Evolutionary conservation across 2,797 vertebrate genomes (phyloP), one percentile per base, ranked within the genome.

Genomic region (Enteromius mattozi): DNA sequence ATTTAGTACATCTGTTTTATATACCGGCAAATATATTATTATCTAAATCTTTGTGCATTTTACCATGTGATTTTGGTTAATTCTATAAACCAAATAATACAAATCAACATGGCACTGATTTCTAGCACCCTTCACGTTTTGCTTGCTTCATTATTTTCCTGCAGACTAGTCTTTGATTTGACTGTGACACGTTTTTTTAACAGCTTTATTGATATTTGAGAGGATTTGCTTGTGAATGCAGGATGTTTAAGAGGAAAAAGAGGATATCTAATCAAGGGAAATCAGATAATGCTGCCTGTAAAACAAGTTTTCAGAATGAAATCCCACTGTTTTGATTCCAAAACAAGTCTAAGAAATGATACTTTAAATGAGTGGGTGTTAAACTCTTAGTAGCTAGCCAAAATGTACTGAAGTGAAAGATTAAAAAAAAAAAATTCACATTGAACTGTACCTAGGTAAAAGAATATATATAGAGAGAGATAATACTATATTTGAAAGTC

Each of bases 261-360:
- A 5, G 14, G 24, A 42, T 70, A 70, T 69, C 21, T 9, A 19
- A 56, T 70, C 1, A 10, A 19, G 47, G 0, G 10, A 7, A 72
- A 33, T 61, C 37, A 14, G 35, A 81, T 30, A 8, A 59, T 42
- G 7, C 24, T 21, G 1, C 3, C 6, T 30, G 35, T 19, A 16
- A 69, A 80, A 37, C 33, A 70, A 12, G n/a, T 56, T 42, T 81
- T 61, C 24, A 5, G 4, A 45, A 33, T 81, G 14, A 72, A 61
- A 72, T 81, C 40, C 37, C 37, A 72, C 37, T 33, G 68, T 71
- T 69, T 61, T 19, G 7, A 33, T 35, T 35, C 45, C 30, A 54
- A 54, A 75, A 74, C 21, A 19, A 19, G 42, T 45, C 2, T 10
- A 49, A 2, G 27, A 21, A 37, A 56, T 54, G 1, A 13, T 75